These are phyloP conservation scores for Macropis europaea DNA, from an alignment of 2,888 invertebrate species.

Conservation along the genomic window DNA sequence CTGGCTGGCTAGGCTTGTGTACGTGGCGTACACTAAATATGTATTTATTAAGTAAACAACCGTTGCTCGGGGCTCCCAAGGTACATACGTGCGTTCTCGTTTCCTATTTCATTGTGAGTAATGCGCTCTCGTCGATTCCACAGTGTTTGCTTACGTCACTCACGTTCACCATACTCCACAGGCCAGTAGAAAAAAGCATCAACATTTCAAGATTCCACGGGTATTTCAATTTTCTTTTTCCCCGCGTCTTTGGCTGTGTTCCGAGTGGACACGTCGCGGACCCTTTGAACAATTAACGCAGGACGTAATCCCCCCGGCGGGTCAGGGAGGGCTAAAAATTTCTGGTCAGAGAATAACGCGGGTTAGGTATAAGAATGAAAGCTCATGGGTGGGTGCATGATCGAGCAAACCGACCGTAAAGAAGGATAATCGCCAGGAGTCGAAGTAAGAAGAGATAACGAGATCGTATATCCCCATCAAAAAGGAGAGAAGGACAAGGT, in stretches of 20 bases:
- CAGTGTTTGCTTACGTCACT: slow-evolving; percentile 46
- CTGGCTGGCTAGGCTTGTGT: slow-evolving; percentile 63
- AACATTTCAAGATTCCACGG: too few species aligned
- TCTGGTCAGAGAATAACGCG: background rate
- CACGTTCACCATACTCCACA: too few species aligned
- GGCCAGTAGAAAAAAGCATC: too few species aligned
- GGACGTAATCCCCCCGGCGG: too few species aligned
- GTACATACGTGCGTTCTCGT: slow-evolving; percentile 43
- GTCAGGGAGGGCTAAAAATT: too few species aligned
- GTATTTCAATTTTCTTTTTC: too few species aligned
- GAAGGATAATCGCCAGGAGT: slow-evolving; percentile 56
- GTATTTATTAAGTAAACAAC: slow-evolving; percentile 79
- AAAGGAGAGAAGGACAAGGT: slow-evolving; percentile 55
- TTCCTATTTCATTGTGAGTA: slow-evolving; percentile 58
- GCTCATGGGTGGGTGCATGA: slow-evolving; percentile 8
- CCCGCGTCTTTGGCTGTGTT: too few species aligned
- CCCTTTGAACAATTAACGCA: too few species aligned
- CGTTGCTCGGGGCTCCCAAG: slow-evolving; percentile 54
- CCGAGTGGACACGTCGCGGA: too few species aligned
- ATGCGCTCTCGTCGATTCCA: slow-evolving; percentile 34
- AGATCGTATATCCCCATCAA: slow-evolving; percentile 56
- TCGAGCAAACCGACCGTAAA: slow-evolving; percentile 52
- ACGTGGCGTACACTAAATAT: slow-evolving; percentile 74
- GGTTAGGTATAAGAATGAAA: background rate
- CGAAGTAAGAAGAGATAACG: slow-evolving; percentile 64